phyloP scores from a whole-genome alignment of 2,797 vertebrate species.

The Clarias fuscus region DNA sequence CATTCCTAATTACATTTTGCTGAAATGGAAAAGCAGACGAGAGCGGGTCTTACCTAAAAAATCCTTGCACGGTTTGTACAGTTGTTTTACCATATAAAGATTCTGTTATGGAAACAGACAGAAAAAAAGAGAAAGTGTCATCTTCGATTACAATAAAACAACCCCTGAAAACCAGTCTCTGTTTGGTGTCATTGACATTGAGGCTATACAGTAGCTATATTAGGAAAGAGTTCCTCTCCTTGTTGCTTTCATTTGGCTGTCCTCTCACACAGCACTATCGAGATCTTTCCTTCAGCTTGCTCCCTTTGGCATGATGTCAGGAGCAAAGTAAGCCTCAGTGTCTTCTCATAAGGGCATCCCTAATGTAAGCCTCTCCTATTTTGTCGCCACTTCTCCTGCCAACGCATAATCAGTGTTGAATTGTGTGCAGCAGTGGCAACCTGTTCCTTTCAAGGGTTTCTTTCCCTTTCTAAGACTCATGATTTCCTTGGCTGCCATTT shows the following conservation, averaged over 20 bases:
- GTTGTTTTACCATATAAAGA: slow-evolving; percentile 68
- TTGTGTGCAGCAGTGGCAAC: slow-evolving; percentile 33
- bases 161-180: slow-evolving; percentile 15
- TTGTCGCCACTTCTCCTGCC: slow-evolving; percentile 32
- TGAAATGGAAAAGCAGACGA: background rate
- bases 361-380: slow-evolving; percentile 32
- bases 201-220: slow-evolving; percentile 63
- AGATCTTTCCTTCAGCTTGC: slow-evolving; percentile 51
- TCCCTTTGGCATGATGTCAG: slow-evolving; percentile 61
- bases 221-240: slow-evolving; percentile 59
- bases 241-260: slow-evolving; percentile 60
- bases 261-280: slow-evolving; percentile 44
- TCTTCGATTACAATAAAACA: slow-evolving; percentile 36
- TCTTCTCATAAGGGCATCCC: slow-evolving; percentile 37
- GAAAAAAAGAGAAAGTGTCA: slow-evolving; percentile 30
- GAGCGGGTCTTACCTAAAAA: slow-evolving; percentile 73
- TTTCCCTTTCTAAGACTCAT: slow-evolving; percentile 33
- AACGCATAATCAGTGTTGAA: slow-evolving; percentile 45
- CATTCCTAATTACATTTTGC: background rate
- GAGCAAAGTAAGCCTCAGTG: slow-evolving; percentile 46
- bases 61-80: slow-evolving; percentile 70
- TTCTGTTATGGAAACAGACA: slow-evolving; percentile 63
- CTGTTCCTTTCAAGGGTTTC: slow-evolving; percentile 22
- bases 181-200: slow-evolving; percentile 29
- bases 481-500: slow-evolving; percentile 21